Evolutionary conservation across 2,113 vertebrate genomes (phyloP).

Genomic region (Catharus minimus): DNA sequence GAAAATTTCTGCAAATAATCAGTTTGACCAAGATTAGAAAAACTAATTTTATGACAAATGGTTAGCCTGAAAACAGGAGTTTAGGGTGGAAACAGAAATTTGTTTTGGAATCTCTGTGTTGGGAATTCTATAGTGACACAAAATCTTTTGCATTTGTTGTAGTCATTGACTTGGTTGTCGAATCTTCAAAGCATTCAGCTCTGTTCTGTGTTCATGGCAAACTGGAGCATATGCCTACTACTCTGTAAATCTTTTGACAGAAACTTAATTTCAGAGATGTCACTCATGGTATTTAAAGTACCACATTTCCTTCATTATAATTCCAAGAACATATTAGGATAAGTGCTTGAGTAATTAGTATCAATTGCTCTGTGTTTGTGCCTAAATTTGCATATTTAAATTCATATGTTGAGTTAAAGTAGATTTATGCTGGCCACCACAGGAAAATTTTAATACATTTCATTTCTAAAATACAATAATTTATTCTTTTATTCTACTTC

Average conservation of each 20-base stretch:
- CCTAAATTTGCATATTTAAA: neutral
- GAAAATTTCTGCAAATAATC: neutral
- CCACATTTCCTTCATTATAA: neutral
- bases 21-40: neutral
- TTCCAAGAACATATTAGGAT: neutral
- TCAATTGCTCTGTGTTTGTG: neutral
- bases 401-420: neutral
- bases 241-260: slow-evolving; percentile 15
- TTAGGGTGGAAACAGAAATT: neutral
- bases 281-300: neutral
- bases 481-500: neutral
- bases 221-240: neutral
- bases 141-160: neutral
- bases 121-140: neutral
- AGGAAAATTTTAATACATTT: neutral
- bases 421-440: neutral
- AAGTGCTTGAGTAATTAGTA: slow-evolving; percentile 11
- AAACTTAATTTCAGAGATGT: neutral
- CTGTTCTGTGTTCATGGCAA: neutral
- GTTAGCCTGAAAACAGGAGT: neutral
- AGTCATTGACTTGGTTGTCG: neutral
- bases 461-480: neutral
- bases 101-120: neutral
- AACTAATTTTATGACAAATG: neutral
- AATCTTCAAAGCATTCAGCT: neutral